Conservation (phyloP, 1,140 invertebrate species). For the Acarapis woodi region DNA sequence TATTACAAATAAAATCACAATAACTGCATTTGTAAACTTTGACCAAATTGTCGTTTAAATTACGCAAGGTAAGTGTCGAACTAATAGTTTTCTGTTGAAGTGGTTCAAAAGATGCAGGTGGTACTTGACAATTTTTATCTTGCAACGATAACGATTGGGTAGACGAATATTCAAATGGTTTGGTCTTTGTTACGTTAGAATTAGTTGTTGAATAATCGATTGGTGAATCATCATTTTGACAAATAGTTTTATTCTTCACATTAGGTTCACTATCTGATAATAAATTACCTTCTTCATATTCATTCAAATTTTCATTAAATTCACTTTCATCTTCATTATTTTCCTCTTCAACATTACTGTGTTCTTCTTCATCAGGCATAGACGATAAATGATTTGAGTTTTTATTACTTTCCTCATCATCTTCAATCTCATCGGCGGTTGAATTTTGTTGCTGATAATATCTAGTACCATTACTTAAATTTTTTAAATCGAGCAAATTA, state of each 20-base stretch:
- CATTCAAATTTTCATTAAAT: neutral
- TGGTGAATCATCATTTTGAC: no score
- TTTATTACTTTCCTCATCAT: neutral
- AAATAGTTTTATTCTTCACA: conserved; percentile 2
- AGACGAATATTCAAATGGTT: no score
- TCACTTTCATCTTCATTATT: neutral
- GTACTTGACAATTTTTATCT: no score
- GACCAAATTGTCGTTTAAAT: neutral
- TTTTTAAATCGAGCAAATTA: neutral
- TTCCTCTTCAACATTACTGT: neutral
- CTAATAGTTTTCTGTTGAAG: no score
- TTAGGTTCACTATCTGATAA: neutral
- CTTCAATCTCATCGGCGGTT: neutral
- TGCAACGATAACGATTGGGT: no score
- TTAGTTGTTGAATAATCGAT: no score
- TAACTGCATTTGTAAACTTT: conserved; percentile 47
- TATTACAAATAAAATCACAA: conserved; percentile 59
- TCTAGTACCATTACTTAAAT: neutral
- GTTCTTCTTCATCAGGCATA: neutral
- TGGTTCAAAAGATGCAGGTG: no score
- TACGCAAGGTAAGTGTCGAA: neutral
- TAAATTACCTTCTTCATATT: neutral
- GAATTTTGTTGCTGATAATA: neutral
- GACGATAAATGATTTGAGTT: neutral
- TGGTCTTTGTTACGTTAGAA: no score